A percentile compares a stretch with the other conserved stretches of the same genome.
These are phyloP conservation scores for Pammene aurita DNA, from an alignment of 2,888 invertebrate genomes.

Conservation along the genomic window DNA sequence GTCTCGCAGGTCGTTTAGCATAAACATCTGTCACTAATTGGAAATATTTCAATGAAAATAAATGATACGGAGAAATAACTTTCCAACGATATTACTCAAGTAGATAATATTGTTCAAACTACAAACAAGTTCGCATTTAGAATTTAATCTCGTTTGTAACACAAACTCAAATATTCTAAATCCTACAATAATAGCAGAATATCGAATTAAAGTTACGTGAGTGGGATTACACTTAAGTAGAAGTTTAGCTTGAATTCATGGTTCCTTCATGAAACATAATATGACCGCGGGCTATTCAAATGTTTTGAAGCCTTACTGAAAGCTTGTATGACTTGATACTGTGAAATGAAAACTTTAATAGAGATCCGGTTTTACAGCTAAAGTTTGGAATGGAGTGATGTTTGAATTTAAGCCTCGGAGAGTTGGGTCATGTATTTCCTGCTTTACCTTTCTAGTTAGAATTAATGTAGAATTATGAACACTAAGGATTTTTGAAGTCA, in stretches of 20 bases:
- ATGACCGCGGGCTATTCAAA: slow-evolving; percentile 13
- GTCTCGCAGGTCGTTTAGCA: too few species aligned
- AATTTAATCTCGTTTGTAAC: neutral
- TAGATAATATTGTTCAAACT: neutral
- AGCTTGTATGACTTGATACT: slow-evolving; percentile 12
- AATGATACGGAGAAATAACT: too few species aligned
- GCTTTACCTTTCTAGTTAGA: neutral
- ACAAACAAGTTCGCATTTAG: neutral
- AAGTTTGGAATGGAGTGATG: neutral
- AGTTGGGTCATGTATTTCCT: slow-evolving; percentile 7
- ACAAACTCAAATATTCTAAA: slow-evolving; percentile 5
- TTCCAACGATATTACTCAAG: neutral
- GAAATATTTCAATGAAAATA: too few species aligned
- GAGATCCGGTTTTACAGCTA: slow-evolving; percentile 15
- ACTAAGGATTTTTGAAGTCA: too few species aligned
- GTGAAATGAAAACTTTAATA: slow-evolving; percentile 27
- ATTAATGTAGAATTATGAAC: neutral
- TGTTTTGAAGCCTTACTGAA: slow-evolving; percentile 11
- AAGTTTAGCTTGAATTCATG: slow-evolving; percentile 1
- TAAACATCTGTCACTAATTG: too few species aligned
- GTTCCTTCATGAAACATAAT: slow-evolving; percentile 14
- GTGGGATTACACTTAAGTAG: neutral
- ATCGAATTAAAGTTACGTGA: neutral
- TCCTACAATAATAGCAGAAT: neutral
- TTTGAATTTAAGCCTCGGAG: slow-evolving; percentile 19